These are phyloP conservation scores for Etia nguti DNA, from an alignment of 2,113 vertebrate species.

Conservation along the genomic window DNA sequence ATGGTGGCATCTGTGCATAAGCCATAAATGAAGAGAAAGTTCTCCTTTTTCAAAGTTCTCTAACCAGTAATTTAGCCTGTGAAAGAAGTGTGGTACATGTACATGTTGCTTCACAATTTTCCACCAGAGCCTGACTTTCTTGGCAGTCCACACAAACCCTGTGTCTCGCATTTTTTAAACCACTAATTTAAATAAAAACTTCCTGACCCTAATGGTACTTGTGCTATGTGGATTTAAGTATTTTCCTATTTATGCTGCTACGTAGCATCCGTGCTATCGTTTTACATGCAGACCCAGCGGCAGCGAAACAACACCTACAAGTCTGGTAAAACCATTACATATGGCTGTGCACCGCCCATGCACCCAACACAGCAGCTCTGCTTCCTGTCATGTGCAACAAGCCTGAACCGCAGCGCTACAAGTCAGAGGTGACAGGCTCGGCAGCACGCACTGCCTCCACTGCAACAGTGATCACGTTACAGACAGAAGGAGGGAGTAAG, in stretches of 20 bases:
- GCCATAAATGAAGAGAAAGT: background rate
- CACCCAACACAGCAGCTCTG: slow-evolving; percentile 8
- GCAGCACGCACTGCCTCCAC: background rate
- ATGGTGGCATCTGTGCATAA: background rate
- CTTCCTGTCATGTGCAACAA: slow-evolving; percentile 64
- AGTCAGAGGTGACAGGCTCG: background rate
- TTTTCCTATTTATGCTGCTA: background rate
- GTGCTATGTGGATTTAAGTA: background rate
- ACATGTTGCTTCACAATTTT: slow-evolving; percentile 16
- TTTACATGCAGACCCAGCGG: background rate
- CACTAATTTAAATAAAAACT: background rate
- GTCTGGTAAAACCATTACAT: slow-evolving; percentile 40
- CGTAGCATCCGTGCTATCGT: background rate
- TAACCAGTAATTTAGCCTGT: slow-evolving; percentile 1
- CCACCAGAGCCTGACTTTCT: background rate
- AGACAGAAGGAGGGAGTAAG: background rate
- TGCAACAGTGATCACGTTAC: slow-evolving; percentile 39
- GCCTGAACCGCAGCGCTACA: slow-evolving; percentile 31
- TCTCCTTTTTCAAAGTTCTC: slow-evolving; percentile 8
- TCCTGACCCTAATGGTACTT: background rate
- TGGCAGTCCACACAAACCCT: background rate
- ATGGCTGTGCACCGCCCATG: background rate
- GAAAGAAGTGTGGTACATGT: background rate
- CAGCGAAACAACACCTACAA: background rate
- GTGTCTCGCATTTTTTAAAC: background rate